A percentile compares a stretch with the other conserved stretches of the same genome.
These are phyloP conservation scores for Rattus rattus DNA, from an alignment of 2,113 vertebrate genomes.

Conservation along the genomic window DNA sequence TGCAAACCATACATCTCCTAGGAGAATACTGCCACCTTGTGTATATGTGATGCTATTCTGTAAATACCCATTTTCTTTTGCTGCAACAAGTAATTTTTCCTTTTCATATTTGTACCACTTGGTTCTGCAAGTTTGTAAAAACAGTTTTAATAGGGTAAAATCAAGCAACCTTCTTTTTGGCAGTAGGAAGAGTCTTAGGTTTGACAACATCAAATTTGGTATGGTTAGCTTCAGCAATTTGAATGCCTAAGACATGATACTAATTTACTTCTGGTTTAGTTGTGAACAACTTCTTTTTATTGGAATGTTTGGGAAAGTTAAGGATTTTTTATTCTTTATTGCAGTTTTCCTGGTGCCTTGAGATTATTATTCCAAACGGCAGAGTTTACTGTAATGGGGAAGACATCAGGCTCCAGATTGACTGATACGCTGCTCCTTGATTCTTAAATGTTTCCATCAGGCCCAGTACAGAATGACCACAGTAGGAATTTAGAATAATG, in stretches of 20 bases:
- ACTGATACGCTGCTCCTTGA: not conserved
- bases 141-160: constrained; percentile 27
- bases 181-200: not conserved
- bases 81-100: not conserved
- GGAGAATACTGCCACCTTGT: constrained; percentile 78
- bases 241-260: not conserved
- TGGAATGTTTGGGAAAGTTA: constrained; percentile 34
- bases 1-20: not conserved
- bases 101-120: constrained; percentile 1
- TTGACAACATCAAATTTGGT: constrained; percentile 54
- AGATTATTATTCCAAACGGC: constrained; percentile 18
- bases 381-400: not conserved
- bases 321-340: constrained; percentile 46
- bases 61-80: constrained; percentile 57
- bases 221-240: constrained; percentile 33
- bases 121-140: constrained; percentile 43
- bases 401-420: not conserved
- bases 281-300: constrained; percentile 37
- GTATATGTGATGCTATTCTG: constrained; percentile 49
- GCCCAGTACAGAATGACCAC: constrained; percentile 2
- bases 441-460: constrained; percentile 43
- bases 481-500: constrained; percentile 18
- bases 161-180: not conserved
- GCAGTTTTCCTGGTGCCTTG: constrained; percentile 19
- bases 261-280: constrained; percentile 33